Conservation (phyloP, 2,797 vertebrate species). For the Anguilla megastoma region DNA sequence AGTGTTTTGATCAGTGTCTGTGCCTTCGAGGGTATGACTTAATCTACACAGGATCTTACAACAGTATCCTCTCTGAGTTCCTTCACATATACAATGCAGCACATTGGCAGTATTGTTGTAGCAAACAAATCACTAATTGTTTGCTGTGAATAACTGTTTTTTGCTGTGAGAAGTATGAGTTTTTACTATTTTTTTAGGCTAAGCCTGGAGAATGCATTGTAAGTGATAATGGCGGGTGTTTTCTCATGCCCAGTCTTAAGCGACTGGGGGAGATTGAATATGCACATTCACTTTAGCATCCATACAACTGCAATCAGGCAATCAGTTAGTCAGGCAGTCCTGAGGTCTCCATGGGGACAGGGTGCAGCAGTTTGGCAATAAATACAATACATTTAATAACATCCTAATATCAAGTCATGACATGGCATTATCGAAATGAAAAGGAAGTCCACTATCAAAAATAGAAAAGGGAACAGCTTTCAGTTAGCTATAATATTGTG, state of each 20-base stretch:
- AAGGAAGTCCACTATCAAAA: not conserved
- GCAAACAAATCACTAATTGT: slow-evolving; percentile 73
- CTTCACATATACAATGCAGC: slow-evolving; percentile 64
- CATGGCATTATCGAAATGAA: not conserved
- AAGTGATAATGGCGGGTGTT: slow-evolving; percentile 55
- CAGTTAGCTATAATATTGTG: not conserved
- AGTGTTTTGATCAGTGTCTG: slow-evolving; percentile 72
- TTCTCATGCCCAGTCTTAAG: slow-evolving; percentile 53
- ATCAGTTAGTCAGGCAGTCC: slow-evolving; percentile 80
- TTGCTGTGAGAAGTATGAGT: slow-evolving; percentile 69
- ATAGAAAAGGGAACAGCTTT: not conserved
- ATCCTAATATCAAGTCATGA: not conserved
- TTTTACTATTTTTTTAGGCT: slow-evolving; percentile 73
- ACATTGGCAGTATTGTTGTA: slow-evolving; percentile 65
- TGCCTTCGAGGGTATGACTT: slow-evolving; percentile 71
- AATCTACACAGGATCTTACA: slow-evolving; percentile 66
- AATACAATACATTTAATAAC: not conserved
- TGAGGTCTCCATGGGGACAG: slow-evolving; percentile 63
- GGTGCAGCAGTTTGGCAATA: slow-evolving; percentile 62
- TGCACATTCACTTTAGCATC: slow-evolving; percentile 89
- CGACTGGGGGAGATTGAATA: slow-evolving; percentile 93
- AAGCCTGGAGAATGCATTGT: slow-evolving; percentile 78
- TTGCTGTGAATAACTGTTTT: slow-evolving; percentile 56
- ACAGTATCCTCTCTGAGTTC: slow-evolving; percentile 65
- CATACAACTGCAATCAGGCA: slow-evolving; percentile 82